Evolutionary conservation across 23 tunicate species (phyloP).

Genomic region (Diplosoma virens): DNA sequence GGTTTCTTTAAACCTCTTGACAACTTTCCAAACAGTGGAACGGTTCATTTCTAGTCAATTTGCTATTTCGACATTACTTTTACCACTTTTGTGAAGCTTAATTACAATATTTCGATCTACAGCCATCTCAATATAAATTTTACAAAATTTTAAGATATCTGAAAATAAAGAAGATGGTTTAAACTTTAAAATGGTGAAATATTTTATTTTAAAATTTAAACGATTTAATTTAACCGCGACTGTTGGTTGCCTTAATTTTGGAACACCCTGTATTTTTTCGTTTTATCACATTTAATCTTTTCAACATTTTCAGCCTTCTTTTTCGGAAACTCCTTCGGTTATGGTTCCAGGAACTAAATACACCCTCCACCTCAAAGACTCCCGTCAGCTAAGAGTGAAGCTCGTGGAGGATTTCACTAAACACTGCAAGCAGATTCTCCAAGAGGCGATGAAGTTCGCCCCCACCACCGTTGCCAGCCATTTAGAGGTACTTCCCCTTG

Average conservation of each 20-base stretch:
- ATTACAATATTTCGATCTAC: too few relatives aligned
- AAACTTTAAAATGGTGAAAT: too few relatives aligned
- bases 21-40: too few relatives aligned
- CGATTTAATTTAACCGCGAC: background rate
- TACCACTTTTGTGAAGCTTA: too few relatives aligned
- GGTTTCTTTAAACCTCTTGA: too few relatives aligned
- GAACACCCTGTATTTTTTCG: background rate
- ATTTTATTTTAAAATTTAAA: background rate
- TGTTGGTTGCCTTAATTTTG: too few relatives aligned
- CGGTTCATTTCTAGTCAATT: too few relatives aligned
- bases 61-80: too few relatives aligned
- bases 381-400: conserved; percentile 62
- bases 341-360: conserved; percentile 56
- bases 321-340: conserved; percentile 63
- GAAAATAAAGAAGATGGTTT: too few relatives aligned
- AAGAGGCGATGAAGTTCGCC: conserved; percentile 85
- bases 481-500: conserved; percentile 81
- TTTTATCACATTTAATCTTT: too few relatives aligned
- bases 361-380: conserved; percentile 66
- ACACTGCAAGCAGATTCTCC: conserved; percentile 50
- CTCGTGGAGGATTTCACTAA: conserved; percentile 76
- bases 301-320: conserved; percentile 41
- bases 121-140: too few relatives aligned
- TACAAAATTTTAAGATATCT: too few relatives aligned
- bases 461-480: conserved; percentile 80